Percentiles rank a stretch among this genome's conserved stretches.
phyloP scores from a whole-genome alignment of 1,140 invertebrate species.

The Drosophila teissieri region DNA sequence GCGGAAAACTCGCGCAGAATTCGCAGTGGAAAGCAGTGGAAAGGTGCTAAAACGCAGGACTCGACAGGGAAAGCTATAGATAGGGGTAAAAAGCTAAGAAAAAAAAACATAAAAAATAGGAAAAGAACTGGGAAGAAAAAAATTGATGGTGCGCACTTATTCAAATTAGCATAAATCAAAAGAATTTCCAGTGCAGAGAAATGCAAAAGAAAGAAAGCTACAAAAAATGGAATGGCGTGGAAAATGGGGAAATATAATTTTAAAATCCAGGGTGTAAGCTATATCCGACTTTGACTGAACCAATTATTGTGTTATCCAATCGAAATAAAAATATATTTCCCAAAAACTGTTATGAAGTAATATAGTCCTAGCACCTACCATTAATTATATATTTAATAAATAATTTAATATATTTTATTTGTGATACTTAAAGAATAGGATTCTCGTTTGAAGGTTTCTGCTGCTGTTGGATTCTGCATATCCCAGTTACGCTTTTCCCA shows the following conservation, averaged over 20 bases:
- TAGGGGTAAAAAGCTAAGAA: conserved; percentile 1
- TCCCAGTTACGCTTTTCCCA: background rate
- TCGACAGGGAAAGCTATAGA: too few species aligned
- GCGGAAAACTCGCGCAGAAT: too few species aligned
- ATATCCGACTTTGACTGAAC: background rate
- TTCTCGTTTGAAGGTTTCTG: background rate
- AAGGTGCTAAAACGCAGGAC: background rate
- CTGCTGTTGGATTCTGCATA: background rate
- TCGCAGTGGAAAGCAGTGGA: background rate
- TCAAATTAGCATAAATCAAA: conserved; percentile 76
- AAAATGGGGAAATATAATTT: background rate
- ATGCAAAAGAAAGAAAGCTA: conserved; percentile 36
- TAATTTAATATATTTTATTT: too few species aligned
- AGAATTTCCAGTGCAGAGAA: conserved; percentile 61
- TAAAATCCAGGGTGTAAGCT: background rate
- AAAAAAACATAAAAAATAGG: conserved; percentile 23
- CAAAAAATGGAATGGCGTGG: background rate
- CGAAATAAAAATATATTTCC: too few species aligned
- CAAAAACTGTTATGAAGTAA: too few species aligned
- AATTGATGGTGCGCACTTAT: conserved; percentile 70
- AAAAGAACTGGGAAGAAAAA: conserved; percentile 46
- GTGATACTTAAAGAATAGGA: too few species aligned
- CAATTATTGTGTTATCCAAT: background rate
- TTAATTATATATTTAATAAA: too few species aligned
- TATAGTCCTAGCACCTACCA: too few species aligned